These are phyloP conservation scores for Hyalella azteca DNA, from an alignment of 2,888 invertebrate species.

Conservation along the genomic window DNA sequence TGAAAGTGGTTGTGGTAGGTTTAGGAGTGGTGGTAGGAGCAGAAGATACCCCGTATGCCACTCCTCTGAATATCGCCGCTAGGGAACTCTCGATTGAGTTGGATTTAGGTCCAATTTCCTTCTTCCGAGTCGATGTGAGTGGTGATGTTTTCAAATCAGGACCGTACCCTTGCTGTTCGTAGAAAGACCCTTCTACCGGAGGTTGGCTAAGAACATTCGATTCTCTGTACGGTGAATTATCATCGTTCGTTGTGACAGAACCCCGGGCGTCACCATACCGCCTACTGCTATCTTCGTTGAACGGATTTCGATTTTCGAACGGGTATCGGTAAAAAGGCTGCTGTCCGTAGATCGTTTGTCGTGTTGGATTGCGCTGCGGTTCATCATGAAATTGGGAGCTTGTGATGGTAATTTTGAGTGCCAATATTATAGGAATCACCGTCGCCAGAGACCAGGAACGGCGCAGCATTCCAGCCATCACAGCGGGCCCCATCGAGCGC, in stretches of 20 bases:
- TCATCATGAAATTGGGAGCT: not conserved
- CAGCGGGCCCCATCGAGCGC: not conserved
- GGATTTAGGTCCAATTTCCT: slow-evolving; percentile 42
- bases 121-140: slow-evolving; percentile 46
- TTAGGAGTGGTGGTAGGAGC: slow-evolving; percentile 40
- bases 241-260: not conserved
- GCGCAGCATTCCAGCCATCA: slow-evolving; percentile 13
- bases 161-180: slow-evolving; percentile 15
- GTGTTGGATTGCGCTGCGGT: not conserved
- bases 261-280: not conserved
- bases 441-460: not conserved
- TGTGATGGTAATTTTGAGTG: not conserved
- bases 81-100: slow-evolving; percentile 50
- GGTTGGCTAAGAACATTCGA: not conserved
- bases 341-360: slow-evolving; percentile 1
- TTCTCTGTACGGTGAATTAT: not conserved
- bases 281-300: not conserved
- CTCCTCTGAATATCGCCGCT: slow-evolving; percentile 55
- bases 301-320: not conserved
- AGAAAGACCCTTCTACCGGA: not conserved
- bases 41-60: slow-evolving; percentile 53
- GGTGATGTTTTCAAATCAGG: slow-evolving; percentile 47
- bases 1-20: slow-evolving; percentile 41
- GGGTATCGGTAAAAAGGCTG: slow-evolving; percentile 20
- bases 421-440: not conserved